Percentiles rank a stretch among this genome's conserved stretches.
These are phyloP conservation scores for Oryctes rhinoceros DNA, from an alignment of 1,140 invertebrate genomes.

Conservation along the genomic window DNA sequence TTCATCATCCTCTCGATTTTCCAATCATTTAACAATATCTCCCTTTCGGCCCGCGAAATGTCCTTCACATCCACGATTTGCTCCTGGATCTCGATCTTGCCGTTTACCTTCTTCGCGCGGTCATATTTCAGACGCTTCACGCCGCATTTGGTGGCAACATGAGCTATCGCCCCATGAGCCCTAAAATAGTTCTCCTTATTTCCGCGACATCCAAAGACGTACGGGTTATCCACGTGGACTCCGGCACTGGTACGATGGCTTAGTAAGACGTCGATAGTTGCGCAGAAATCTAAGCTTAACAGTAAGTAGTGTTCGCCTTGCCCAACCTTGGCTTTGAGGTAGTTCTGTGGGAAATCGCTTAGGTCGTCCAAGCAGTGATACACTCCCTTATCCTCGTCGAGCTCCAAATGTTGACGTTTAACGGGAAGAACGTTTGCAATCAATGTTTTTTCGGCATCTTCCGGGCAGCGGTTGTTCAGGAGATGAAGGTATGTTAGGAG, in stretches of 20 bases:
- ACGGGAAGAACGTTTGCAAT: background rate
- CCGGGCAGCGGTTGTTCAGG: background rate
- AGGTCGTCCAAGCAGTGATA: background rate
- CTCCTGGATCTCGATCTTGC: conserved; percentile 1
- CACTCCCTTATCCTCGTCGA: background rate
- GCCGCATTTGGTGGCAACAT: background rate
- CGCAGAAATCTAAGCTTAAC: background rate
- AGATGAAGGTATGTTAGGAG: background rate
- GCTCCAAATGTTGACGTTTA: background rate
- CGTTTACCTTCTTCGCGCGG: background rate
- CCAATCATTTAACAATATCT: background rate
- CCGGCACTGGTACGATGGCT: background rate
- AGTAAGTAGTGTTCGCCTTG: background rate
- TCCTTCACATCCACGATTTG: conserved; percentile 8
- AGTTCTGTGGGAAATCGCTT: conserved; percentile 5
- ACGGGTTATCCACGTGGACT: background rate
- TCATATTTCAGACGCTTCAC: conserved; percentile 9
- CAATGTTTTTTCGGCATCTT: background rate
- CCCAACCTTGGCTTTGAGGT: background rate
- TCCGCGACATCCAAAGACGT: conserved; percentile 8
- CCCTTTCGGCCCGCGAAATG: background rate
- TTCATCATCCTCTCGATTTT: background rate
- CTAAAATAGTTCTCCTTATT: conserved; percentile 15
- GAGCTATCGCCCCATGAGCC: background rate
- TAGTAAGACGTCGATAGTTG: background rate